Evolutionary conservation across 2,888 invertebrate species (phyloP).

Genomic region (Papilio elwesi): DNA sequence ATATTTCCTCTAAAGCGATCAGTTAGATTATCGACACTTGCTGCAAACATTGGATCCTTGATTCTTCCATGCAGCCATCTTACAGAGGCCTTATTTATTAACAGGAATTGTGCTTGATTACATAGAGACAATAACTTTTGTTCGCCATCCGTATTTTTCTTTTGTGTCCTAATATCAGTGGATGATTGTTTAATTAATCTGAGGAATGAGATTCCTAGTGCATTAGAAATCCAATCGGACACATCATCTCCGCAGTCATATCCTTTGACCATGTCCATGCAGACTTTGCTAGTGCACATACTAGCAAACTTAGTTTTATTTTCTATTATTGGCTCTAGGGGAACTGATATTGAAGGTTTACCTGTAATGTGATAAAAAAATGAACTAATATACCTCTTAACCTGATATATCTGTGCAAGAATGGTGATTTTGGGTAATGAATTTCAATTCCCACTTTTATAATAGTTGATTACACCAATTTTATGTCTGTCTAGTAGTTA

Average conservation of each 20-base stretch:
- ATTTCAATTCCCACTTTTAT: too few relatives aligned
- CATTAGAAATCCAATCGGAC: slow-evolving; percentile 91
- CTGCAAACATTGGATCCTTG: slow-evolving; percentile 76
- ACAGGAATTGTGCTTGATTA: slow-evolving; percentile 93
- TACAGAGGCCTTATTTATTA: slow-evolving; percentile 92
- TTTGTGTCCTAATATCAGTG: slow-evolving; percentile 63
- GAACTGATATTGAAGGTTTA: slow-evolving; percentile 78
- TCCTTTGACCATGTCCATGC: slow-evolving; percentile 91
- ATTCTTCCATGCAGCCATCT: slow-evolving; percentile 87
- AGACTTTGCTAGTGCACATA: slow-evolving; percentile 92
- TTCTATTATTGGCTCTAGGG: slow-evolving; percentile 69
- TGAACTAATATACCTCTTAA: too few relatives aligned
- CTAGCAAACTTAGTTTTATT: slow-evolving; percentile 59
- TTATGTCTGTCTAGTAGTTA: too few relatives aligned
- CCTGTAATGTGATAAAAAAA: slow-evolving; percentile 71
- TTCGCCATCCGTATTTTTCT: slow-evolving; percentile 60
- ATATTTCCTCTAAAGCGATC: slow-evolving; percentile 96
- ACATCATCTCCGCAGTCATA: slow-evolving; percentile 93
- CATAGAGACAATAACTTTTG: slow-evolving; percentile 84
- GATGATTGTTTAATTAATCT: slow-evolving; percentile 87
- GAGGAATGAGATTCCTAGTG: slow-evolving; percentile 87
- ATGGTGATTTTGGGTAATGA: too few relatives aligned
- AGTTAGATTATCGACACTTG: slow-evolving; percentile 85
- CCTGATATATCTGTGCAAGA: too few relatives aligned
- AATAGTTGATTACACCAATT: too few relatives aligned